Evolutionary conservation across 2,888 invertebrate species (phyloP).

Genomic region (Notodonta dromedarius): DNA sequence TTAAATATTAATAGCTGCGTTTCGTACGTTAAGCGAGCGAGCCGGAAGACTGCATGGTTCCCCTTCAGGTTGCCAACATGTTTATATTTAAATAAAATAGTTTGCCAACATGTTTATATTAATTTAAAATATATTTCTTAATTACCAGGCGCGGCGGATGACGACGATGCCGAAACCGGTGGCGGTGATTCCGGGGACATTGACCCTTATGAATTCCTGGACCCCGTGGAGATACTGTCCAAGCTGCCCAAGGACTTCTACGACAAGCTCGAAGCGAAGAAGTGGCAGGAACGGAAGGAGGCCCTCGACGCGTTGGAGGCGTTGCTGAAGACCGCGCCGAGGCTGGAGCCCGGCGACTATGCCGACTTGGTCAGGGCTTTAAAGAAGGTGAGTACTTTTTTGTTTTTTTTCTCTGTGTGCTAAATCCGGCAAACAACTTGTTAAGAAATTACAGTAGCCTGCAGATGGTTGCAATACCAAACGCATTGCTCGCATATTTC

Average conservation of each 20-base stretch:
- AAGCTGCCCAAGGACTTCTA: conserved; percentile 98
- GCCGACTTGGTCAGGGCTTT: conserved; percentile 94
- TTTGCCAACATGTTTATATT: too few species aligned
- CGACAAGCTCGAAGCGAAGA: conserved; percentile 96
- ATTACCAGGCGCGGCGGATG: conserved; percentile 67
- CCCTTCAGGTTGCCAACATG: too few species aligned
- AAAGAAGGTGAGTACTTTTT: conserved; percentile 87
- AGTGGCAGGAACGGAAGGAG: conserved; percentile 98
- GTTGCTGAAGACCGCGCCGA: conserved; percentile 91
- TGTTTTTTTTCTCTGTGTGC: too few species aligned
- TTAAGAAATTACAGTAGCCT: too few species aligned
- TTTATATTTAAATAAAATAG: too few species aligned
- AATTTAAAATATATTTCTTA: too few species aligned
- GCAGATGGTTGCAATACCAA: too few species aligned
- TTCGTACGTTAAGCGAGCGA: too few species aligned
- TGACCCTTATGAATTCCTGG: conserved; percentile 95
- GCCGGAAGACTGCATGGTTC: too few species aligned
- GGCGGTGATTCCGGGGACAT: conserved; percentile 87
- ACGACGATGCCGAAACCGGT: conserved; percentile 84
- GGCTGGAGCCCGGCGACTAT: conserved; percentile 96
- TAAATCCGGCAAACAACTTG: too few species aligned
- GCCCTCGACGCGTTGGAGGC: conserved; percentile 92
- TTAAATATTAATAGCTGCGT: too few species aligned
- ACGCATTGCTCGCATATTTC: too few species aligned
- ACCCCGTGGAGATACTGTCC: conserved; percentile 96